Evolutionary conservation across 2,113 vertebrate genomes (phyloP).

Genomic region (Rhinopomastus cyanomelas): DNA sequence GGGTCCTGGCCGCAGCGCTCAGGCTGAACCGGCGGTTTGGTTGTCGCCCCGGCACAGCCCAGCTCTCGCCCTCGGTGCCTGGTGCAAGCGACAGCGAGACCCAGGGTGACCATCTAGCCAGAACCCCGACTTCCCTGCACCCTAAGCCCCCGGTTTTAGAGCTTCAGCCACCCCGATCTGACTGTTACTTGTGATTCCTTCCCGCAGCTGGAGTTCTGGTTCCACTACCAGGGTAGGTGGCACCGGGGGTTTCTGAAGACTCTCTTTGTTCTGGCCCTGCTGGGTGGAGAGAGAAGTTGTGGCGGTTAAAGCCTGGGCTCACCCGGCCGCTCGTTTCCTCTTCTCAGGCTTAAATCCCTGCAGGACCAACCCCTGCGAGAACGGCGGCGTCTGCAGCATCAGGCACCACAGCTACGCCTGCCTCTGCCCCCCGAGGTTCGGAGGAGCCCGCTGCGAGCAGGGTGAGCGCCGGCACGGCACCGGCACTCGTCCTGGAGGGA

Average conservation of each 20-base stretch:
- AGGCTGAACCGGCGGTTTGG: no score
- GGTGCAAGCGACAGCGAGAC: no score
- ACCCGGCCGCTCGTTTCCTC: neutral
- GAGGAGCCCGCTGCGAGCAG: constrained; percentile 69
- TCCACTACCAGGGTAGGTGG: constrained; percentile 77
- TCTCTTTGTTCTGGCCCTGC: neutral
- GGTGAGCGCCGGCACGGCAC: constrained; percentile 27
- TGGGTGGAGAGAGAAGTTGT: neutral
- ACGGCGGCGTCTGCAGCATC: constrained; percentile 72
- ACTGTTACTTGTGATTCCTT: constrained; percentile 8
- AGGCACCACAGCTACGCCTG: constrained; percentile 58
- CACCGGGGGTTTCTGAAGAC: neutral
- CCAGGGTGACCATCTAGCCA: no score
- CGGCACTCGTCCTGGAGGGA: neutral
- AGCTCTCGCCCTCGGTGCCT: neutral
- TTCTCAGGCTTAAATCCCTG: constrained; percentile 71
- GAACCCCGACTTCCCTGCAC: no score
- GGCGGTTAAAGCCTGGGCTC: neutral
- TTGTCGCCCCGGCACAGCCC: neutral
- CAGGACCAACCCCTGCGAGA: constrained; percentile 66
- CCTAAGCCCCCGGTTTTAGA: neutral
- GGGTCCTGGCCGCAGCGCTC: no score
- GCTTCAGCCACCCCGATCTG: no score
- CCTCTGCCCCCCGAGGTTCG: constrained; percentile 69
- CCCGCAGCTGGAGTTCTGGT: constrained; percentile 88